Evolutionary conservation across 2,888 invertebrate species (phyloP).

Genomic region (Gymnocheta viridis): DNA sequence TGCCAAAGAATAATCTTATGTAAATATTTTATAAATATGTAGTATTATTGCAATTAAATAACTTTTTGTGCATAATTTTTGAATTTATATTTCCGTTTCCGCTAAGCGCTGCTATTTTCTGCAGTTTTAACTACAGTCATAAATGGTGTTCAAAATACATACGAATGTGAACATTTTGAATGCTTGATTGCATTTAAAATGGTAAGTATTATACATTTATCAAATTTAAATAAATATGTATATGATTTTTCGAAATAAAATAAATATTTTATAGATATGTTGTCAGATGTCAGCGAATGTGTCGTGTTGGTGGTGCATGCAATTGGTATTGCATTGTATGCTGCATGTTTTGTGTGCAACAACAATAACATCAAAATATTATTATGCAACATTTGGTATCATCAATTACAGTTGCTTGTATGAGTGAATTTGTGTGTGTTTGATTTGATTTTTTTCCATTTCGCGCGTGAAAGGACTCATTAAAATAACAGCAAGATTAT

Average conservation of each 20-base stretch:
- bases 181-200: slow-evolving; percentile 25
- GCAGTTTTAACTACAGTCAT: neutral
- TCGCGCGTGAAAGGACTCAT: slow-evolving; percentile 6
- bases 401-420: slow-evolving; percentile 3
- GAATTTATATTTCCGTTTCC: slow-evolving; percentile 26
- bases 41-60: no score
- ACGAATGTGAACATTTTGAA: slow-evolving; percentile 4
- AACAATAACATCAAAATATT: slow-evolving; percentile 13
- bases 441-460: slow-evolving; percentile 1
- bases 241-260: neutral
- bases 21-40: no score
- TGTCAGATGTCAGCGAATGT: slow-evolving; percentile 31
- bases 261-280: slow-evolving; percentile 13
- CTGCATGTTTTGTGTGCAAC: slow-evolving; percentile 6
- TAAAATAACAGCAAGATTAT: slow-evolving; percentile 7
- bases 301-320: neutral
- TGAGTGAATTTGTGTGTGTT: neutral
- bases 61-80: no score
- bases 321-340: neutral
- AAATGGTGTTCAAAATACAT: slow-evolving; percentile 1
- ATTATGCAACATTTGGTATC: slow-evolving; percentile 29
- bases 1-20: no score
- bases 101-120: neutral
- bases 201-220: neutral
- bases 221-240: slow-evolving; percentile 13